Conservation (phyloP, 2,113 vertebrate genomes). For the Caracal caracal region DNA sequence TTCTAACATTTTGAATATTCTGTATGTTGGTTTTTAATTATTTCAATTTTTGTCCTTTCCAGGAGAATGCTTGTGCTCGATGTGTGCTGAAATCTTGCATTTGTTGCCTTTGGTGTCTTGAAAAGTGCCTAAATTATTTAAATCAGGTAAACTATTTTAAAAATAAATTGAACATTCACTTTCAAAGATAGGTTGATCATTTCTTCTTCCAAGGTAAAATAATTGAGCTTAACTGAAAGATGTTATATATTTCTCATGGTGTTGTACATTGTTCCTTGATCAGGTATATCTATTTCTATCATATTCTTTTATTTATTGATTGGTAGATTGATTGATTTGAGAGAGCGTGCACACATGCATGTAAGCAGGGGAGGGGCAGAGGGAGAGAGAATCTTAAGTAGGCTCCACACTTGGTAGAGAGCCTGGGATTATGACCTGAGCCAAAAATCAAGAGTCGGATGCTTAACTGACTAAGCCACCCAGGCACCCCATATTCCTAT, state of each 20-base stretch:
- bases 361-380: background rate
- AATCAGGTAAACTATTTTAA: conserved; percentile 92
- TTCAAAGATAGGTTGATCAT: conserved; percentile 18
- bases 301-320: background rate
- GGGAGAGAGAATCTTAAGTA: background rate
- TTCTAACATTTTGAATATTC: background rate
- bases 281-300: background rate
- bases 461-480: background rate
- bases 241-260: background rate
- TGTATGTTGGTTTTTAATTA: conserved; percentile 35
- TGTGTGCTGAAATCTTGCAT: conserved; percentile 97
- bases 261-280: background rate
- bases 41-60: conserved; percentile 4
- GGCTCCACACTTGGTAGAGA: background rate
- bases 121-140: conserved; percentile 99
- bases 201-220: conserved; percentile 39
- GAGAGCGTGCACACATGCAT: background rate
- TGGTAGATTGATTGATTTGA: background rate
- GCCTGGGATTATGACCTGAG: background rate
- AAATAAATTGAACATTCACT: background rate
- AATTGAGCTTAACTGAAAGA: conserved; percentile 34
- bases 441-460: background rate
- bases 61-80: conserved; percentile 97
- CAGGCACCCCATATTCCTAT: background rate
- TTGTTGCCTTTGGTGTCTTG: conserved; percentile 99